phyloP scores from a whole-genome alignment of 2,888 invertebrate genomes.

The Scaptomyza reducta region DNA sequence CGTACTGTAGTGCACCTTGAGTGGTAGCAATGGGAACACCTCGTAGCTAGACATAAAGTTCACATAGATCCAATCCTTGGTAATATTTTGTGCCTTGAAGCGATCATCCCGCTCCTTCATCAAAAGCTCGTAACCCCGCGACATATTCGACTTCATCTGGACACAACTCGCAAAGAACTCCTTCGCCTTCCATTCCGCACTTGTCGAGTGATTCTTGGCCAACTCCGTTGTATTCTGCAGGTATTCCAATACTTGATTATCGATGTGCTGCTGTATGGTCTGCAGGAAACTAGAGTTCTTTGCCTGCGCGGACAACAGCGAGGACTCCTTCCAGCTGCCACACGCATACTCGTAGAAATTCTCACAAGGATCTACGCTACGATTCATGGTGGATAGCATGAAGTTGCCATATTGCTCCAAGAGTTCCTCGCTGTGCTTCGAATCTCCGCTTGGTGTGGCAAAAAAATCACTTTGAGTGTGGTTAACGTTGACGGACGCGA shows the following conservation, averaged over 20 bases:
- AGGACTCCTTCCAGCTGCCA: constrained; percentile 75
- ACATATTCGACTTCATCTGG: constrained; percentile 64
- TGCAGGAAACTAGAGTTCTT: constrained; percentile 73
- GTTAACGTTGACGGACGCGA: background rate
- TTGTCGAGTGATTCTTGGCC: constrained; percentile 36
- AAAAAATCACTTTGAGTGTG: constrained; percentile 54
- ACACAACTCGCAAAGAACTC: constrained; percentile 73
- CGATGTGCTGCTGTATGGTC: constrained; percentile 72
- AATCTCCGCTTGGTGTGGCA: constrained; percentile 49
- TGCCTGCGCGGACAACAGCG: constrained; percentile 54
- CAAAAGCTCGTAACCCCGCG: constrained; percentile 57
- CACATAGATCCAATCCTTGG: constrained; percentile 71
- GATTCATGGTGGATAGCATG: constrained; percentile 77
- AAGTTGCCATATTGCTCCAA: constrained; percentile 72
- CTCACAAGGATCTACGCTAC: constrained; percentile 78
- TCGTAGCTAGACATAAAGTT: constrained; percentile 79
- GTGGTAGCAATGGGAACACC: constrained; percentile 69
- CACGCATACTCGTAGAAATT: constrained; percentile 82
- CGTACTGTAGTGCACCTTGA: constrained; percentile 71
- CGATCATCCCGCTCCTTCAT: constrained; percentile 53
- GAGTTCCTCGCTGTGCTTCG: constrained; percentile 71
- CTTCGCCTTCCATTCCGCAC: constrained; percentile 75
- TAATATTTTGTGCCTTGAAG: constrained; percentile 39
- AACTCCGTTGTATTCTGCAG: constrained; percentile 66
- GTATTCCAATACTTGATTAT: constrained; percentile 63